Conservation (phyloP, 2,888 invertebrate genomes). For the Agrypnus murinus region DNA sequence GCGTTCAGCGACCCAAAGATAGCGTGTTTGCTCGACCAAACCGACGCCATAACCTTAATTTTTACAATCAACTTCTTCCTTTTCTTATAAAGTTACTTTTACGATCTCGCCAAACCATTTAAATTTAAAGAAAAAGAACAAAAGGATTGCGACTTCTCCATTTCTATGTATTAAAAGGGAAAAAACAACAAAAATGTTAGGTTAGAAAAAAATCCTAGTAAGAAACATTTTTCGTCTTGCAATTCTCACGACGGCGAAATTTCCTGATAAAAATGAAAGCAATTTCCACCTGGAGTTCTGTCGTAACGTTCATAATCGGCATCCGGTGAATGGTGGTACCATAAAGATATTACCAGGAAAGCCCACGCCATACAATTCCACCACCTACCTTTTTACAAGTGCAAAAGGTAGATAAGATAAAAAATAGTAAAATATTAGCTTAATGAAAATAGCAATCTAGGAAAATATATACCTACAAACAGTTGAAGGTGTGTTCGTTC, state of each 20-base stretch:
- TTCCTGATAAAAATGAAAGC: constrained; percentile 31
- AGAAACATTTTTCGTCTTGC: not conserved
- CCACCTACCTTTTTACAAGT: constrained; percentile 15
- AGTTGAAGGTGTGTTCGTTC: constrained; percentile 17
- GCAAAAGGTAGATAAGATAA: constrained; percentile 14
- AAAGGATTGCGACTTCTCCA: not conserved
- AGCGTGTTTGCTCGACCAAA: constrained; percentile 53
- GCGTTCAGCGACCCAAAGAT: constrained; percentile 53
- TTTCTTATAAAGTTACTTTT: constrained; percentile 35
- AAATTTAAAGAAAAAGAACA: not conserved
- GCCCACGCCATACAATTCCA: constrained; percentile 6
- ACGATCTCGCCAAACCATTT: not conserved
- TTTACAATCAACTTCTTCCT: constrained; percentile 50
- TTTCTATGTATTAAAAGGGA: too few species aligned
- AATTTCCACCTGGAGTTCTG: constrained; percentile 13
- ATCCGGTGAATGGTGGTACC: constrained; percentile 45
- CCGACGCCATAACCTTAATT: constrained; percentile 50
- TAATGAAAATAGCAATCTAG: constrained; percentile 5
- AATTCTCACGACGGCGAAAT: constrained; percentile 13
- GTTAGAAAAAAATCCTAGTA: too few species aligned
- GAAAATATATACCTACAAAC: not conserved
- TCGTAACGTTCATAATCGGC: constrained; percentile 3
- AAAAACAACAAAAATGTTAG: not conserved
- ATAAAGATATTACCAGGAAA: constrained; percentile 18
- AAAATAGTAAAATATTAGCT: constrained; percentile 19